phyloP scores from a whole-genome alignment of 2,797 vertebrate genomes.

The Florisuga fusca region DNA sequence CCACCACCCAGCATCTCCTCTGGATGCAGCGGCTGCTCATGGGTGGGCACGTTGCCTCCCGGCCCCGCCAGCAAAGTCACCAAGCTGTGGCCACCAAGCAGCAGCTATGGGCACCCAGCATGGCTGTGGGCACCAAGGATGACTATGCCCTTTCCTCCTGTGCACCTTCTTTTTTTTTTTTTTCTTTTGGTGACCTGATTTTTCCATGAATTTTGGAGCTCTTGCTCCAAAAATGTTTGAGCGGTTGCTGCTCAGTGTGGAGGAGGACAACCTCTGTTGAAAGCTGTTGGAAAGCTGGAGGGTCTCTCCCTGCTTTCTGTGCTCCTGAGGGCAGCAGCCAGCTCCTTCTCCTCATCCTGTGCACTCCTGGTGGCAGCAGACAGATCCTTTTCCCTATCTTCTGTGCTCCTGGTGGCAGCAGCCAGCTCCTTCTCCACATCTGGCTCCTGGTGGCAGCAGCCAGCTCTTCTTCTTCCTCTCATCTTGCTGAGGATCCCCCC shows the following conservation, averaged over 20 bases:
- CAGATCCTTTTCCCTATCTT: background rate
- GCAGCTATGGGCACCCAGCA: no score
- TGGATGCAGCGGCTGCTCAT: rapidly evolving
- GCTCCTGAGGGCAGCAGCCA: background rate
- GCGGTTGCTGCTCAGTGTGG: background rate
- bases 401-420: background rate
- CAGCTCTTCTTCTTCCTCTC: background rate
- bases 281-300: background rate
- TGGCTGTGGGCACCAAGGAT: no score
- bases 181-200: background rate
- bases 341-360: background rate
- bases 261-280: background rate
- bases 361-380: background rate
- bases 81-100: rapidly evolving
- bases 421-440: background rate
- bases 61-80: rapidly evolving
- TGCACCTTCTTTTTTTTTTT: background rate
- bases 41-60: background rate
- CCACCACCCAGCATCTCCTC: background rate
- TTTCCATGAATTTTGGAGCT: background rate
- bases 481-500: background rate
- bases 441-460: background rate
- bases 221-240: background rate
- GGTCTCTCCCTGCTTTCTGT: background rate
- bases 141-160: background rate